Evolutionary conservation across 2,888 invertebrate genomes (phyloP).

Genomic region (Panorpa germanica): DNA sequence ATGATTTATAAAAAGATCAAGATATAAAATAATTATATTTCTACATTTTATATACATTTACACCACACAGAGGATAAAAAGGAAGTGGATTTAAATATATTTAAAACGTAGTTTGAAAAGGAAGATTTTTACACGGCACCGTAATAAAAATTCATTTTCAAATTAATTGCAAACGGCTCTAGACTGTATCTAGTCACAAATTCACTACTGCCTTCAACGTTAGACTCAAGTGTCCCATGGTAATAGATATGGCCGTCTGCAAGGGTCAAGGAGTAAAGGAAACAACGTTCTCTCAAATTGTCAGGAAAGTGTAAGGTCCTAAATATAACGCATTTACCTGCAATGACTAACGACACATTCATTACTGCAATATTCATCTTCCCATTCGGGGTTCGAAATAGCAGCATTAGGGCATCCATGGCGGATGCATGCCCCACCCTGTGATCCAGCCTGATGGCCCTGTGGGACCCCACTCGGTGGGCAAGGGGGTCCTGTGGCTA

Average conservation of each 20-base stretch:
- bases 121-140: neutral
- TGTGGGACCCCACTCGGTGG: conserved; percentile 27
- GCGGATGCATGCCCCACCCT: conserved; percentile 74
- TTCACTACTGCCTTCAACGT: too few species aligned
- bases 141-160: too few species aligned
- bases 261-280: too few species aligned
- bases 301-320: neutral
- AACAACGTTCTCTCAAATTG: too few species aligned
- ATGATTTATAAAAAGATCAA: conserved; percentile 12
- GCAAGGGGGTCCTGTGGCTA: conserved; percentile 23
- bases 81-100: conserved; percentile 3
- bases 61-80: too few species aligned
- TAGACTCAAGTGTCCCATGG: too few species aligned
- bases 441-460: conserved; percentile 23
- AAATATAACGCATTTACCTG: conserved; percentile 34
- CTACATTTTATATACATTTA: too few species aligned
- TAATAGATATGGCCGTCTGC: too few species aligned
- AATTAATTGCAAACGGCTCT: too few species aligned
- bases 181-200: too few species aligned
- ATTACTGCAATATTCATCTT: conserved; percentile 92
- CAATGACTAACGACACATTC: conserved; percentile 94
- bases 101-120: conserved; percentile 5
- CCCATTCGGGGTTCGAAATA: conserved; percentile 85
- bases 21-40: neutral
- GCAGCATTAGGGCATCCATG: conserved; percentile 83